phyloP scores from a whole-genome alignment of 2,797 vertebrate genomes.

The Crocodylus rhombifer region DNA sequence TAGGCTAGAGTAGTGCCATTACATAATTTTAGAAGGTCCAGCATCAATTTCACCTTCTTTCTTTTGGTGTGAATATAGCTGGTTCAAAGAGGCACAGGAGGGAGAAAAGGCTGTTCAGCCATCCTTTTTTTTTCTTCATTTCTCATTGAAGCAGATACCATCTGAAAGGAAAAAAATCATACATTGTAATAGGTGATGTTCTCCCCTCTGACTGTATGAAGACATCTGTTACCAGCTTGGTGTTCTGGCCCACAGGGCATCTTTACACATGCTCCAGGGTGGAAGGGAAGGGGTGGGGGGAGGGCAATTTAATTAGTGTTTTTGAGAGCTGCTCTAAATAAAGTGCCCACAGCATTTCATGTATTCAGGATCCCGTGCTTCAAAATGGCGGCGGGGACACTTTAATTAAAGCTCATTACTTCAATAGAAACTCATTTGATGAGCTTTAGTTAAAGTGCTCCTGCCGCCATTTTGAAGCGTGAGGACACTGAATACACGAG shows the following conservation, averaged over 20 bases:
- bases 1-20: not conserved
- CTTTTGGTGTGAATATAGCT: not conserved
- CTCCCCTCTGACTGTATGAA: not conserved
- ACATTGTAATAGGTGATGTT: not conserved
- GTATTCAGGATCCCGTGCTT: too few species aligned
- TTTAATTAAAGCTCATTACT: too few species aligned
- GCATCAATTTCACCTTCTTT: not conserved
- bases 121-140: accelerated
- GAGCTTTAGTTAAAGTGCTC: too few species aligned
- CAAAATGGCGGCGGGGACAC: too few species aligned
- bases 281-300: too few species aligned
- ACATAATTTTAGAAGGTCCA: not conserved
- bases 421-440: too few species aligned
- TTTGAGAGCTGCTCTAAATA: too few species aligned
- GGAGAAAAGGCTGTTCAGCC: not conserved
- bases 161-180: not conserved
- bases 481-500: too few species aligned
- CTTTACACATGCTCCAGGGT: too few species aligned
- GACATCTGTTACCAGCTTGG: not conserved
- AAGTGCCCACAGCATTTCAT: too few species aligned
- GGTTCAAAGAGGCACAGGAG: not conserved
- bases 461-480: too few species aligned
- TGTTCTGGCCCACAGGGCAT: not conserved
- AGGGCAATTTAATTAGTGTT: too few species aligned
- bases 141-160: not conserved